Percentiles rank a stretch among this genome's conserved stretches.
These are phyloP conservation scores for Acanthopagrus latus DNA, from an alignment of 2,797 vertebrate genomes.

Conservation along the genomic window DNA sequence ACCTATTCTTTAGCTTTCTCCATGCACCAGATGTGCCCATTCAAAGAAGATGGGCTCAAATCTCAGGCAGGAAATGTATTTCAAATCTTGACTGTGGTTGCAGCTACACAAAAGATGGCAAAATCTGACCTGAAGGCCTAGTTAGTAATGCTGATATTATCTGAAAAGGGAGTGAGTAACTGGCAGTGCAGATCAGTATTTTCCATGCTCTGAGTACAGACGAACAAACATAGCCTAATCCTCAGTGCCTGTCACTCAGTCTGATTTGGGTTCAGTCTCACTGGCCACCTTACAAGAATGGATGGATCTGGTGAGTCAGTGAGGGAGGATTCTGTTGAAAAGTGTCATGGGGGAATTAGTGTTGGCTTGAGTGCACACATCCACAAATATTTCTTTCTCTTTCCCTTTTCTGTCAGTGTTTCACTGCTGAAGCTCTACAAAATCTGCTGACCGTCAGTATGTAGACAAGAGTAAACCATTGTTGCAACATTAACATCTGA, in stretches of 20 bases:
- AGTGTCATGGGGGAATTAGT: constrained; percentile 56
- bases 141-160: constrained; percentile 40
- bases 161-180: constrained; percentile 37
- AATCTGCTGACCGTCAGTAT: constrained; percentile 56
- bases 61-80: constrained; percentile 11
- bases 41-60: not conserved
- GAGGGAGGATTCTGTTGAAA: constrained; percentile 47
- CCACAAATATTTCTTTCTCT: constrained; percentile 53
- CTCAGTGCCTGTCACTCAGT: constrained; percentile 45
- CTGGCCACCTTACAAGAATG: constrained; percentile 47
- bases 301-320: constrained; percentile 62
- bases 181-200: constrained; percentile 50
- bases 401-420: constrained; percentile 45
- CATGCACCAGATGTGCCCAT: not conserved
- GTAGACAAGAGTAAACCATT: constrained; percentile 35
- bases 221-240: constrained; percentile 68
- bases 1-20: not conserved
- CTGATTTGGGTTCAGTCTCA: constrained; percentile 58
- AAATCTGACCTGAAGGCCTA: constrained; percentile 16
- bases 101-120: constrained; percentile 12
- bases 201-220: constrained; percentile 53
- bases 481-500: constrained; percentile 37
- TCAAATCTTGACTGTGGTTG: not conserved
- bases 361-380: constrained; percentile 42
- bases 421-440: constrained; percentile 8